Conservation (phyloP, 2,888 invertebrate genomes). For the Patella depressa region DNA sequence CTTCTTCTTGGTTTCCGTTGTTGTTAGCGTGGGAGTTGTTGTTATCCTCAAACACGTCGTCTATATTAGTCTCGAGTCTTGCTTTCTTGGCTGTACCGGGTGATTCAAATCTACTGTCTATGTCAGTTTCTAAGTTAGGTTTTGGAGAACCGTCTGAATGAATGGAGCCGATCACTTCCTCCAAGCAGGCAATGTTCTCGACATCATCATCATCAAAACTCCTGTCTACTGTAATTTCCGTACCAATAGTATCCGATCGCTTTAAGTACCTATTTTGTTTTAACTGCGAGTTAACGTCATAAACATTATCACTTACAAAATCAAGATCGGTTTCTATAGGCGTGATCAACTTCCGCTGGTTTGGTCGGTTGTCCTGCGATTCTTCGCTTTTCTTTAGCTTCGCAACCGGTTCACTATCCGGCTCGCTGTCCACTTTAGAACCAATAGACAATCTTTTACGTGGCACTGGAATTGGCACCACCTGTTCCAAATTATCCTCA, state of each 20-base stretch:
- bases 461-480: constrained; percentile 9
- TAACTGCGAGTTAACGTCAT: background rate
- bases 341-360: background rate
- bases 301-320: background rate
- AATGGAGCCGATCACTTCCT: background rate
- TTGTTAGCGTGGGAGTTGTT: too few relatives aligned
- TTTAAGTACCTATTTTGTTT: background rate
- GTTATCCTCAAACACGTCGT: background rate
- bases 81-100: background rate
- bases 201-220: constrained; percentile 16
- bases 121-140: background rate
- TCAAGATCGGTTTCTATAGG: background rate
- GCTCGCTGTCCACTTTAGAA: background rate
- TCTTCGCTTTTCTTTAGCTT: background rate
- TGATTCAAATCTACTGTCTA: background rate
- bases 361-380: background rate
- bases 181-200: background rate
- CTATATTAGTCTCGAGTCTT: background rate
- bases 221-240: background rate
- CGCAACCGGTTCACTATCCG: background rate
- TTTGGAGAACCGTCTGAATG: background rate
- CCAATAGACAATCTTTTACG: constrained; percentile 9
- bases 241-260: background rate
- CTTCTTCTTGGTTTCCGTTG: background rate
- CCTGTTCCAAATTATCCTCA: constrained; percentile 15